Conservation (phyloP, 1,140 invertebrate species). For the Lordiphosa clarofinis region DNA sequence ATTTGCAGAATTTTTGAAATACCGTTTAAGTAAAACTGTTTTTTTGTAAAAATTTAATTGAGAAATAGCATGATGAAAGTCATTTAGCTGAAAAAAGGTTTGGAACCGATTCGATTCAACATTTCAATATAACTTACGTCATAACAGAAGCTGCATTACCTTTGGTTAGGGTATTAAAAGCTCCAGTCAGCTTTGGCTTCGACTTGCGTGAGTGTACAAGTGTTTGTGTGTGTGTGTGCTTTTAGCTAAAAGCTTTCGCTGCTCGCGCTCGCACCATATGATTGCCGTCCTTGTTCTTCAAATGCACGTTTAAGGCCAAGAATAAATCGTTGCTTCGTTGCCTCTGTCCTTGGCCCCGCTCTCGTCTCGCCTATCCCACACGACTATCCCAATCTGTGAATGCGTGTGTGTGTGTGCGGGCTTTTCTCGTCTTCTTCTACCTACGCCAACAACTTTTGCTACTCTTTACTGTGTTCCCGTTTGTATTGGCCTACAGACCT, state of each 20-base stretch:
- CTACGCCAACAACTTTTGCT: conserved; percentile 73
- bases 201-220: not conserved
- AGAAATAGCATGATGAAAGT: too few relatives aligned
- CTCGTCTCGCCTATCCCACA: conserved; percentile 22
- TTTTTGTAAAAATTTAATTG: too few relatives aligned
- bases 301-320: conserved; percentile 77
- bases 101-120: too few relatives aligned
- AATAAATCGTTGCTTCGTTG: conserved; percentile 57
- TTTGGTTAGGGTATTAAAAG: not conserved
- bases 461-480: conserved; percentile 70
- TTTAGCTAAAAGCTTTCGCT: conserved; percentile 53
- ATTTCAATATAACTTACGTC: too few relatives aligned
- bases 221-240: conserved; percentile 29
- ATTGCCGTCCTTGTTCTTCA: conserved; percentile 79
- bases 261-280: conserved; percentile 42
- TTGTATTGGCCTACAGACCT: conserved; percentile 78
- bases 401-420: conserved; percentile 31
- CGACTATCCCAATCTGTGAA: conserved; percentile 11
- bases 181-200: not conserved
- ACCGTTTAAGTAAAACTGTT: too few relatives aligned
- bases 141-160: too few relatives aligned
- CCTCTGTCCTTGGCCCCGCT: conserved; percentile 61
- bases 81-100: too few relatives aligned
- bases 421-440: conserved; percentile 72
- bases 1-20: too few relatives aligned